Conservation (phyloP, 2,113 vertebrate species). For the Stictonetta naevosa region DNA sequence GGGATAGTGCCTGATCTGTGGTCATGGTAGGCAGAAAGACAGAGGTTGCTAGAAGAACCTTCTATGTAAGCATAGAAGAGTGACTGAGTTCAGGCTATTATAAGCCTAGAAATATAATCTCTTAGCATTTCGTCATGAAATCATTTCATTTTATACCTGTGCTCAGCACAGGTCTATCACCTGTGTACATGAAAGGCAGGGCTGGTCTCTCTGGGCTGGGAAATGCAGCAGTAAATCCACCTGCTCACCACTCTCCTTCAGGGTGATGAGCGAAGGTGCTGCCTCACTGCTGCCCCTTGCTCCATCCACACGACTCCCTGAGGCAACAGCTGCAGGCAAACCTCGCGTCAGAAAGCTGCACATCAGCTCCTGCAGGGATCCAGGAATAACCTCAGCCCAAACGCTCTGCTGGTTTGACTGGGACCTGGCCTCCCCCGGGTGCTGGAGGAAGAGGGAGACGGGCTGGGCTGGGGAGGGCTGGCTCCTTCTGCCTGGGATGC, state of each 20-base stretch:
- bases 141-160: too few relatives aligned
- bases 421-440: not conserved
- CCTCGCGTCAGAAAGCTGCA: not conserved
- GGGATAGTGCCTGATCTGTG: not conserved
- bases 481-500: not conserved
- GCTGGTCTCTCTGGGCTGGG: not conserved
- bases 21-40: too few relatives aligned
- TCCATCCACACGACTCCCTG: not conserved
- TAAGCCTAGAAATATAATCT: not conserved
- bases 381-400: not conserved
- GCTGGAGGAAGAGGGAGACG: fast-evolving
- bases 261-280: not conserved
- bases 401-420: fast-evolving
- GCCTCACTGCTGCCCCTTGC: not conserved
- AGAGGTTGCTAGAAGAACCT: not conserved
- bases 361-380: not conserved
- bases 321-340: not conserved
- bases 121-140: not conserved
- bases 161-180: not conserved
- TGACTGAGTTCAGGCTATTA: not conserved
- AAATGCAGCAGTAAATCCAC: not conserved
- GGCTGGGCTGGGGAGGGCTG: not conserved
- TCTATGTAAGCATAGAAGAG: not conserved
- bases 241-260: not conserved
- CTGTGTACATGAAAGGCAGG: not conserved